These are phyloP conservation scores for Buathra laborator DNA, from an alignment of 2,888 invertebrate species.

Conservation along the genomic window DNA sequence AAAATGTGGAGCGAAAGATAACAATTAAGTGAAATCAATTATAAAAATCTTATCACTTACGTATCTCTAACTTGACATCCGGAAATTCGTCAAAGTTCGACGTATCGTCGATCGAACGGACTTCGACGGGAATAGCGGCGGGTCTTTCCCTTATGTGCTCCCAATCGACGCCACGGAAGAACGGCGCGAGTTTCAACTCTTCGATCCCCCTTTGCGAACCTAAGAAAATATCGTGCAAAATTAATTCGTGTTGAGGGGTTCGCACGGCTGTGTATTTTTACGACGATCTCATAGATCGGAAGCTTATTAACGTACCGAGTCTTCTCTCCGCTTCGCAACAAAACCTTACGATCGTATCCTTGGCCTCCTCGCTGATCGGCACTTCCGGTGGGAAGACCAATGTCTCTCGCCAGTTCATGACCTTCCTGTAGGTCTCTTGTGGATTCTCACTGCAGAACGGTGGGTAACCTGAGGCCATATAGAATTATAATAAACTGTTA, in stretches of 20 bases:
- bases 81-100: slow-evolving; percentile 99
- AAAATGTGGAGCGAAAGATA: background rate
- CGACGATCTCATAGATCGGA: no score
- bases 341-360: slow-evolving; percentile 97
- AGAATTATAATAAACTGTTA: slow-evolving; percentile 3
- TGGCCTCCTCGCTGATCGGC: slow-evolving; percentile 99
- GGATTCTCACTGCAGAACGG: slow-evolving; percentile 99
- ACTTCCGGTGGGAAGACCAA: slow-evolving; percentile 99
- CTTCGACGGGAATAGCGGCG: slow-evolving; percentile 98
- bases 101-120: slow-evolving; percentile 99
- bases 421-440: slow-evolving; percentile 98
- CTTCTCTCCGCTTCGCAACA: slow-evolving; percentile 98
- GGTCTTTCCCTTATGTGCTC: slow-evolving; percentile 99
- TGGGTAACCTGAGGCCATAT: slow-evolving; percentile 91
- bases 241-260: no score
- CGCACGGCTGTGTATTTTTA: no score
- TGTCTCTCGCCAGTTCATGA: slow-evolving; percentile 99
- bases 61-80: slow-evolving; percentile 99
- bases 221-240: slow-evolving; percentile 82
- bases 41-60: slow-evolving; percentile 88
- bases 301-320: slow-evolving; percentile 84
- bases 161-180: slow-evolving; percentile 99
- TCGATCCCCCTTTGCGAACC: slow-evolving; percentile 96
- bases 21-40: background rate
- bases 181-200: slow-evolving; percentile 96